Evolutionary conservation across 1,140 invertebrate species (phyloP).

Genomic region (Drosophila dunni): DNA sequence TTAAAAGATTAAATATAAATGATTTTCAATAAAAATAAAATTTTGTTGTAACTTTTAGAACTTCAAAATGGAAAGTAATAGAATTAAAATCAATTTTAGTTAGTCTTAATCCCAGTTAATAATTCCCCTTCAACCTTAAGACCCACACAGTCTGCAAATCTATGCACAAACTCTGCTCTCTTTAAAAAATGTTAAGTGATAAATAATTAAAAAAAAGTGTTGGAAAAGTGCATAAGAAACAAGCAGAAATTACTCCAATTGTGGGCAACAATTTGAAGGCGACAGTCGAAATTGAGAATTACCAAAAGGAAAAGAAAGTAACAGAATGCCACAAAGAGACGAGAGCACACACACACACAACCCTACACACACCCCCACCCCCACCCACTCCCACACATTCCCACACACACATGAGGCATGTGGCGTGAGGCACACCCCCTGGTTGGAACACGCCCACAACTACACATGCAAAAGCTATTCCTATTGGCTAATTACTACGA

Average conservation of each 20-base stretch:
- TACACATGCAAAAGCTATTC: slow-evolving; percentile 69
- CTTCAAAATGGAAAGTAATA: too few relatives aligned
- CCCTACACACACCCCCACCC: slow-evolving; percentile 5
- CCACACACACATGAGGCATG: background rate
- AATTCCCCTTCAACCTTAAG: too few relatives aligned
- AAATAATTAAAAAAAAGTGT: too few relatives aligned
- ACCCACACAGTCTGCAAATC: too few relatives aligned
- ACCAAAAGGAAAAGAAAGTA: background rate
- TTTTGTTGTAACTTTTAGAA: too few relatives aligned
- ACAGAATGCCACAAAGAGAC: background rate
- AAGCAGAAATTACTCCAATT: background rate
- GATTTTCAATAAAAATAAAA: too few relatives aligned
- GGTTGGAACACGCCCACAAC: slow-evolving; percentile 51
- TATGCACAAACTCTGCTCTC: too few relatives aligned
- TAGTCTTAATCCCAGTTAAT: too few relatives aligned
- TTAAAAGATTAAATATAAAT: too few relatives aligned
- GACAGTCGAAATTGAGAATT: background rate
- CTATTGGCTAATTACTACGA: slow-evolving; percentile 78
- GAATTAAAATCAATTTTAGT: too few relatives aligned
- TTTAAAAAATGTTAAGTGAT: too few relatives aligned
- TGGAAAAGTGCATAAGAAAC: background rate
- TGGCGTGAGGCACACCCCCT: slow-evolving; percentile 6
- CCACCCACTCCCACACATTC: background rate
- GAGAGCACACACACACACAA: slow-evolving; percentile 7
- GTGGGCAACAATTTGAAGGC: background rate